These are phyloP conservation scores for Phlogophora meticulosa DNA, from an alignment of 2,888 invertebrate genomes.

Conservation along the genomic window DNA sequence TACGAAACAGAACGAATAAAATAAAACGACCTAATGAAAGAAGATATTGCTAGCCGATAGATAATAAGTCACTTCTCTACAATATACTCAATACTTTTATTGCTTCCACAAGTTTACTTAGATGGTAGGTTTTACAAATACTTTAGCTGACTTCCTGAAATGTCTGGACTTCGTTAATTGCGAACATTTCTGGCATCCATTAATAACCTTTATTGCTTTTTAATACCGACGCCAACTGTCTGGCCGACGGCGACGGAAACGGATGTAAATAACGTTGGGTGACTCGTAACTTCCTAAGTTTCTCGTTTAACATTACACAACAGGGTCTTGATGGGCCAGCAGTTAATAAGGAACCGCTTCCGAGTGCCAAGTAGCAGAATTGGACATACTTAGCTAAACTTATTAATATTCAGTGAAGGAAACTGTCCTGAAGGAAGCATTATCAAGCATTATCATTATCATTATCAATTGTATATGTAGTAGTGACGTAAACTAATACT, in stretches of 20 bases:
- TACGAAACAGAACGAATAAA: not conserved
- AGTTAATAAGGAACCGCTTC: not conserved
- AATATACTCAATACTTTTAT: no score
- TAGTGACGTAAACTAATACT: no score
- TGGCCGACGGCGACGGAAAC: slow-evolving; percentile 34
- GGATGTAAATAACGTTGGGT: slow-evolving; percentile 51
- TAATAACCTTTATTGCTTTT: slow-evolving; percentile 74
- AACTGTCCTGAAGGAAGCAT: no score
- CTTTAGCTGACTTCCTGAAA: slow-evolving; percentile 20
- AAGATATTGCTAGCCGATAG: slow-evolving; percentile 5
- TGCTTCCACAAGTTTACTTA: no score
- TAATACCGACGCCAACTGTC: slow-evolving; percentile 59
- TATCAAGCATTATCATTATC: no score
- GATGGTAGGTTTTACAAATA: no score
- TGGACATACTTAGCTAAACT: not conserved
- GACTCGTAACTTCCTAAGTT: slow-evolving; percentile 47
- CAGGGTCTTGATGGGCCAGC: not conserved
- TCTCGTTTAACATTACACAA: slow-evolving; percentile 16
- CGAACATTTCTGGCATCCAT: slow-evolving; percentile 67
- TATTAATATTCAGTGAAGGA: no score
- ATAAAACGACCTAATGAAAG: slow-evolving; percentile 3
- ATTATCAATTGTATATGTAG: no score
- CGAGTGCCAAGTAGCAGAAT: not conserved
- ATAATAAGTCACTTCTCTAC: slow-evolving; percentile 30
- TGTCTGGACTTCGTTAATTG: slow-evolving; percentile 67